Conservation (phyloP, 1,140 invertebrate species). For the Diplogasteroides magnus region DNA sequence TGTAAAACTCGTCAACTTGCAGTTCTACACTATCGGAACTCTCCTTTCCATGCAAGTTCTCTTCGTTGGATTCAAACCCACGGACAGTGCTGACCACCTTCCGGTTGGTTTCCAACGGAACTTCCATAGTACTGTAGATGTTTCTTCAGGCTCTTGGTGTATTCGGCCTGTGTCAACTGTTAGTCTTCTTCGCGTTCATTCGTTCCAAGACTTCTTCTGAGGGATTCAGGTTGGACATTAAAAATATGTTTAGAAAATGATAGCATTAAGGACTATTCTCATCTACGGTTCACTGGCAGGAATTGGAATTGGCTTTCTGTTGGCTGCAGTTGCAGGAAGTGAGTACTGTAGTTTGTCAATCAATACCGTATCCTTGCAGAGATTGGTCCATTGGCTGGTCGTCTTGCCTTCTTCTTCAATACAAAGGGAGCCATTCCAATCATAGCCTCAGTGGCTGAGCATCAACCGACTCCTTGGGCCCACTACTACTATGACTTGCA, state of each 20-base stretch:
- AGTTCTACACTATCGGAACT: conserved; percentile 77
- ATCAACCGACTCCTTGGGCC: conserved; percentile 97
- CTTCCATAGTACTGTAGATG: background rate
- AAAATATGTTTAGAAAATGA: conserved; percentile 79
- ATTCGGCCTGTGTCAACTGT: conserved; percentile 82
- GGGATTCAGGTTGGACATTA: conserved; percentile 64
- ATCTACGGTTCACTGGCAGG: conserved; percentile 33
- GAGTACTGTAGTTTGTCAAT: too few relatives aligned
- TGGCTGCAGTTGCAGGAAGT: too few relatives aligned
- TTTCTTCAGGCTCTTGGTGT: conserved; percentile 67
- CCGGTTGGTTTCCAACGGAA: conserved; percentile 58
- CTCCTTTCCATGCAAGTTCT: conserved; percentile 97
- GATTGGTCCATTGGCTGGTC: conserved; percentile 98
- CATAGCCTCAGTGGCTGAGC: conserved; percentile 98
- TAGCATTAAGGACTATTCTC: conserved; percentile 14
- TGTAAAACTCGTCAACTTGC: background rate
- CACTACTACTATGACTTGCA: conserved; percentile 88
- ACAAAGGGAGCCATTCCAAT: conserved; percentile 99
- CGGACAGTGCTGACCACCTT: conserved; percentile 99
- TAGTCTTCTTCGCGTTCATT: background rate
- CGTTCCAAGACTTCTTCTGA: conserved; percentile 84
- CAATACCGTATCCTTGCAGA: conserved; percentile 99
- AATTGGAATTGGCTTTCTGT: too few relatives aligned
- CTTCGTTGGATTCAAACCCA: conserved; percentile 98
- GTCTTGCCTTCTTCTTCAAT: conserved; percentile 78